Percentiles rank a stretch among this genome's conserved stretches.
Conservation (phyloP, 2,113 vertebrate genomes). For the Microtus montanus region DNA sequence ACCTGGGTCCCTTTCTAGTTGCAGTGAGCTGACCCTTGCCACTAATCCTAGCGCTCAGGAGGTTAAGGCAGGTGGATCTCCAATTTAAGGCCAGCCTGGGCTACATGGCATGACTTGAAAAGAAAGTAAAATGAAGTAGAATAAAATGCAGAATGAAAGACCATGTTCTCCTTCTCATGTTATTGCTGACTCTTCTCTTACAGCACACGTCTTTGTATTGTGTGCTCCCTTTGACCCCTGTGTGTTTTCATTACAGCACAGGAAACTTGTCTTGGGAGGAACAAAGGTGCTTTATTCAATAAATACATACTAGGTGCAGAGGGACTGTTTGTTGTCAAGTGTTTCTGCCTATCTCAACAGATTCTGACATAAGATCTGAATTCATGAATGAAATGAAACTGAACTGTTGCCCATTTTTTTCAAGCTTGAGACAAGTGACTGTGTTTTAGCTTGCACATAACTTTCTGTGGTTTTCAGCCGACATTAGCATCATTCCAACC, state of each 20-base stretch:
- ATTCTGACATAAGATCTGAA: slow-evolving; percentile 42
- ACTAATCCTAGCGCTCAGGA: not conserved
- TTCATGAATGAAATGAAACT: slow-evolving; percentile 32
- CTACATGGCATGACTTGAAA: not conserved
- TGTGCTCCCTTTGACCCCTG: not conserved
- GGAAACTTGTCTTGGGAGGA: not conserved
- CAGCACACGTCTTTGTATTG: not conserved
- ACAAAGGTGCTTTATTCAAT: not conserved
- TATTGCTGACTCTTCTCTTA: not conserved
- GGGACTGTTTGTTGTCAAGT: not conserved
- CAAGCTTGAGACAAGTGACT: not conserved
- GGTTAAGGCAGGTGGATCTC: not conserved
- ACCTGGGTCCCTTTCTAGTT: not conserved
- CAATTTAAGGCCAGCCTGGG: not conserved
- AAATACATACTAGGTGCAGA: not conserved
- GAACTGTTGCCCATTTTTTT: not conserved
- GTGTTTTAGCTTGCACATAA: not conserved
- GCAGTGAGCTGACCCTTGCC: not conserved
- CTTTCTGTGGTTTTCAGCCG: not conserved
- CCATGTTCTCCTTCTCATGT: not conserved
- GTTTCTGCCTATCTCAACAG: slow-evolving; percentile 10
- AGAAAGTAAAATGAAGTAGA: not conserved
- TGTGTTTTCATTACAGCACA: not conserved
- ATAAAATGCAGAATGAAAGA: not conserved
- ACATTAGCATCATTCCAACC: not conserved